Percentiles rank a stretch among this genome's conserved stretches.
Conservation (phyloP, 2,888 invertebrate genomes). For the Sarcophaga variegata region DNA sequence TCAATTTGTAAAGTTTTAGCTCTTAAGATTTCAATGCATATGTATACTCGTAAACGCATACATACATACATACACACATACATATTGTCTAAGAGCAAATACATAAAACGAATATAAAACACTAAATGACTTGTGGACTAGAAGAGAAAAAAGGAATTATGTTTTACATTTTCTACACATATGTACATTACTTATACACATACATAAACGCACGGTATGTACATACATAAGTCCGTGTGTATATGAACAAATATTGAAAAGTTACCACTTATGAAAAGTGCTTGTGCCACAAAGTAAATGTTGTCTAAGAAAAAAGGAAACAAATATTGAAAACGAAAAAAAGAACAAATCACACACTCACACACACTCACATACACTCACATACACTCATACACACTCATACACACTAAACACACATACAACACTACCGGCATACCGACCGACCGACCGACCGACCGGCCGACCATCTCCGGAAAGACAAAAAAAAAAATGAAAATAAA, state of each 20-base stretch:
- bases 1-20: neutral
- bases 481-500: no score
- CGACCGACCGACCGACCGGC: no score
- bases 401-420: neutral
- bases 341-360: neutral
- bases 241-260: slow-evolving; percentile 44
- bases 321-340: neutral
- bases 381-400: neutral
- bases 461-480: no score
- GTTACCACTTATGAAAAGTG: slow-evolving; percentile 49
- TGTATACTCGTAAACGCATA: neutral
- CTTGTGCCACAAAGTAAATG: slow-evolving; percentile 40
- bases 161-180: slow-evolving; percentile 11
- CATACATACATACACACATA: neutral
- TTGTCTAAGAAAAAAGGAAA: slow-evolving; percentile 39
- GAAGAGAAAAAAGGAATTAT: neutral
- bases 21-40: slow-evolving; percentile 16
- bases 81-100: neutral
- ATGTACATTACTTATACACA: no score
- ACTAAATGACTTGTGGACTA: slow-evolving; percentile 50
- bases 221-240: neutral
- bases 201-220: neutral
- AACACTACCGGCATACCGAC: no score
- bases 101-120: neutral
- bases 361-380: neutral